These are phyloP conservation scores for Hedychridium roseum DNA, from an alignment of 2,888 invertebrate species.

Conservation along the genomic window DNA sequence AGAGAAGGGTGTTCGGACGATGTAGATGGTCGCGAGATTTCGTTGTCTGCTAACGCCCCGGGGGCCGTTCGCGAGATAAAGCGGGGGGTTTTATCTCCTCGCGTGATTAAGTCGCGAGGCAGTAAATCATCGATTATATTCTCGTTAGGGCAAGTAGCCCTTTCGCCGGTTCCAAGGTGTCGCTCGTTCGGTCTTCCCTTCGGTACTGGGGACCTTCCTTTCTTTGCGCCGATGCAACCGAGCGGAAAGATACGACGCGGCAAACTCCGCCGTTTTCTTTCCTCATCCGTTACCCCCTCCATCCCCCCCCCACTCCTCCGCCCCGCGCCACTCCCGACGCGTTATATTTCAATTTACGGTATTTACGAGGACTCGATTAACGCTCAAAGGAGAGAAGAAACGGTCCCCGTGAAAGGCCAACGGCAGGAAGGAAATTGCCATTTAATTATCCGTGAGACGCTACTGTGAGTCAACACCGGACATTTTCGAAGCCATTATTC, in stretches of 20 bases:
- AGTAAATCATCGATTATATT: constrained; percentile 57
- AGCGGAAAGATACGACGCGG: constrained; percentile 35
- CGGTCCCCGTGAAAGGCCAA: background rate
- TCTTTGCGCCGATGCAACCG: constrained; percentile 20
- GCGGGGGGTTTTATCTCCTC: constrained; percentile 49
- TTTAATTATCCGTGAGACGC: too few relatives aligned
- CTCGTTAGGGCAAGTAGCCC: constrained; percentile 54
- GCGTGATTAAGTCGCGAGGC: constrained; percentile 53
- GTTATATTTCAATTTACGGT: constrained; percentile 38
- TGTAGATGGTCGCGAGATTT: constrained; percentile 31
- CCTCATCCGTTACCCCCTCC: constrained; percentile 5
- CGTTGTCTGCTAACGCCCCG: constrained; percentile 5
- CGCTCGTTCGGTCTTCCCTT: background rate
- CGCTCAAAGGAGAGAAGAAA: too few relatives aligned
- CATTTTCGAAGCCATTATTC: too few relatives aligned
- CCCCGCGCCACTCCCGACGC: too few relatives aligned
- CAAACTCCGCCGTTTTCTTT: constrained; percentile 31
- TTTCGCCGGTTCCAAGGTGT: constrained; percentile 1
- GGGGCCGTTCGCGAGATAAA: constrained; percentile 22
- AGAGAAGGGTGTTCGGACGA: constrained; percentile 22
- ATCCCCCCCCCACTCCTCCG: constrained; percentile 1
- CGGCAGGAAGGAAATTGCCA: background rate
- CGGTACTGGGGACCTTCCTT: constrained; percentile 3
- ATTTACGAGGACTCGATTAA: too few relatives aligned
- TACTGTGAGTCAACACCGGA: too few relatives aligned